Conservation (phyloP, 2,888 invertebrate species). For the Thecophora atra region DNA sequence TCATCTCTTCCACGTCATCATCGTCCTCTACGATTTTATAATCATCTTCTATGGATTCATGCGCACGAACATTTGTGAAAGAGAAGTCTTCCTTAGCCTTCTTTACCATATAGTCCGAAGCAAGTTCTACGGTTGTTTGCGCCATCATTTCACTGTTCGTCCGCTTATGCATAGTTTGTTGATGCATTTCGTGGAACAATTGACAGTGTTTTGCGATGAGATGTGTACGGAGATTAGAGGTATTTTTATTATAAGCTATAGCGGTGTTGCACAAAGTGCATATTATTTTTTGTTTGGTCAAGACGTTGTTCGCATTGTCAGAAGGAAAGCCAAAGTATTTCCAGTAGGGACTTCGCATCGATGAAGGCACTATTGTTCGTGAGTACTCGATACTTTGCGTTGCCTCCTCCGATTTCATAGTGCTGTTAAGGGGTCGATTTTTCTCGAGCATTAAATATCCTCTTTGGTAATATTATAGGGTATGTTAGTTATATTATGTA, state of each 20-base stretch:
- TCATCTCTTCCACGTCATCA: slow-evolving; percentile 14
- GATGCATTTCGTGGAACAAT: slow-evolving; percentile 45
- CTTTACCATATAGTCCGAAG: background rate
- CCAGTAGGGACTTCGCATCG: slow-evolving; percentile 57
- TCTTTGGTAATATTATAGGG: too few relatives aligned
- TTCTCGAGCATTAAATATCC: too few relatives aligned
- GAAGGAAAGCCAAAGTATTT: slow-evolving; percentile 58
- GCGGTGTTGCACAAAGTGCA: slow-evolving; percentile 53
- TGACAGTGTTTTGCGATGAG: slow-evolving; percentile 54
- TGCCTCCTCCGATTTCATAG: slow-evolving; percentile 26
- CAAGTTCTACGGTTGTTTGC: background rate
- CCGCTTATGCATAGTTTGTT: slow-evolving; percentile 16
- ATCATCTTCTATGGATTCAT: slow-evolving; percentile 2
- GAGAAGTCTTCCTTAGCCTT: background rate
- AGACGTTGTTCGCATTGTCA: slow-evolving; percentile 51
- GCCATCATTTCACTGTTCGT: slow-evolving; percentile 1
- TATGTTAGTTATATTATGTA: too few relatives aligned
- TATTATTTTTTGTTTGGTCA: slow-evolving; percentile 54
- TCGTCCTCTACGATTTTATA: slow-evolving; percentile 18
- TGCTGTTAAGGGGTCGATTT: too few relatives aligned
- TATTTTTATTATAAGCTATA: slow-evolving; percentile 56
- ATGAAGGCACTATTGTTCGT: slow-evolving; percentile 51
- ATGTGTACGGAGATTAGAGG: slow-evolving; percentile 56
- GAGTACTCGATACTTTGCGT: slow-evolving; percentile 49
- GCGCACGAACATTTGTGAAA: background rate